These are phyloP conservation scores for Drosophila lacteicornis DNA, from an alignment of 1,140 invertebrate species.

Conservation along the genomic window DNA sequence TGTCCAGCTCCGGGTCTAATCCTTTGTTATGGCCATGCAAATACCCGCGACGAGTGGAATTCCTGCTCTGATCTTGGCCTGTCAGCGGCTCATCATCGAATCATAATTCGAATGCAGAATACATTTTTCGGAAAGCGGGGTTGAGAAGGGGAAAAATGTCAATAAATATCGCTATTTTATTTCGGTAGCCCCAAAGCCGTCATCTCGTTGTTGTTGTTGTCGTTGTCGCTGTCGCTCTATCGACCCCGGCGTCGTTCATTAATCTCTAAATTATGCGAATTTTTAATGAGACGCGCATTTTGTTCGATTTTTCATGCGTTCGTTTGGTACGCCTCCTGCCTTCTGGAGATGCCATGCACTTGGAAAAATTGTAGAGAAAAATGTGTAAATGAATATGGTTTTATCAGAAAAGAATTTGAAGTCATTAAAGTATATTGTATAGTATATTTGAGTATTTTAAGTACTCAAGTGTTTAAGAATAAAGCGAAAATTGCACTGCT, in stretches of 20 bases:
- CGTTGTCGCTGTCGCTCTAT: slow-evolving; percentile 58
- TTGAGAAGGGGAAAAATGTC: slow-evolving; percentile 20
- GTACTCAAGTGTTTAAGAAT: no score
- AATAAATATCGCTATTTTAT: slow-evolving; percentile 81
- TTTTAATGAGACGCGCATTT: slow-evolving; percentile 83
- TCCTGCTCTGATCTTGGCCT: slow-evolving; percentile 39
- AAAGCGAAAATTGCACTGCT: no score
- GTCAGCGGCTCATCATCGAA: slow-evolving; percentile 59
- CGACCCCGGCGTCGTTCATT: slow-evolving; percentile 66
- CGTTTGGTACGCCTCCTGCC: slow-evolving; percentile 17
- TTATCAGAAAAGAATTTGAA: neutral
- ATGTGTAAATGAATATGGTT: neutral
- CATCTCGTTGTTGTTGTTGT: slow-evolving; percentile 53
- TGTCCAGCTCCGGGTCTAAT: slow-evolving; percentile 35
- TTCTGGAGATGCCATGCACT: slow-evolving; percentile 21
- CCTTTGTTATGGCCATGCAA: slow-evolving; percentile 63
- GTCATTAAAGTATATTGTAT: no score
- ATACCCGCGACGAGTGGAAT: slow-evolving; percentile 19
- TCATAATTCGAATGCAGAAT: slow-evolving; percentile 58
- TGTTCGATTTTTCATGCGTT: slow-evolving; percentile 79
- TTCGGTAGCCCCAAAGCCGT: slow-evolving; percentile 70
- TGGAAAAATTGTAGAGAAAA: neutral
- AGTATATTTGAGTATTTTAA: no score
- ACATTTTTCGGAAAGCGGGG: neutral
- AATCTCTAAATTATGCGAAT: slow-evolving; percentile 84